Conservation (phyloP, 2,113 vertebrate species). For the Leucoraja erinaceus region DNA sequence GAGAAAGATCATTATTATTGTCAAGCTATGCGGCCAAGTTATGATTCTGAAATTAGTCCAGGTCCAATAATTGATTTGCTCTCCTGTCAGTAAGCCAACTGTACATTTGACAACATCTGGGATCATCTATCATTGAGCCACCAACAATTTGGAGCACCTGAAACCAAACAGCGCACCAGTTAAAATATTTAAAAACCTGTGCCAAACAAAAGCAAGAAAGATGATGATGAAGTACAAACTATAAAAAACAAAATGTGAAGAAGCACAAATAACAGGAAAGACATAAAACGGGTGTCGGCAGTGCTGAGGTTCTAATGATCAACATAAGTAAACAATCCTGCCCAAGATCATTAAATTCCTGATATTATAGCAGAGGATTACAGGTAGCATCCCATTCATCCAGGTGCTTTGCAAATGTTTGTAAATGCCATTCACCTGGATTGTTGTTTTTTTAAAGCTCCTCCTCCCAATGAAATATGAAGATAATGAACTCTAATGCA, state of each 20-base stretch:
- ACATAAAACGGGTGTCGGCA: background rate
- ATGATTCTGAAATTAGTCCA: slow-evolving; percentile 21
- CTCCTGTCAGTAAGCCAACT: background rate
- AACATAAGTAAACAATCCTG: background rate
- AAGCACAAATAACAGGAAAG: slow-evolving; percentile 1
- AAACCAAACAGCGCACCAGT: background rate
- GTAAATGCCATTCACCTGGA: background rate
- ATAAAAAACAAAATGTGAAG: background rate
- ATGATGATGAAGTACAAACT: background rate
- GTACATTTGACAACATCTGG: background rate
- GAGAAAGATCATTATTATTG: slow-evolving; percentile 8
- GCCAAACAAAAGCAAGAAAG: background rate
- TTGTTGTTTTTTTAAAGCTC: background rate
- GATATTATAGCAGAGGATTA: background rate
- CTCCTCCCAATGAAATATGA: background rate
- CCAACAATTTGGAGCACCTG: slow-evolving; percentile 1
- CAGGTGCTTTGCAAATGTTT: background rate
- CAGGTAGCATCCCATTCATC: too few relatives aligned
- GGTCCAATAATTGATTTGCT: background rate
- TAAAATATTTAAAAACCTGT: background rate
- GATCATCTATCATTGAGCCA: slow-evolving; percentile 16
- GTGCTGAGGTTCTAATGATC: background rate
- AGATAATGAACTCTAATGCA: background rate
- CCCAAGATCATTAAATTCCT: background rate
- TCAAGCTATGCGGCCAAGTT: background rate